Percentiles rank a stretch among this genome's conserved stretches.
These are phyloP conservation scores for Aphelenchoides bicaudatus DNA, from an alignment of 2,888 invertebrate genomes.

Conservation along the genomic window DNA sequence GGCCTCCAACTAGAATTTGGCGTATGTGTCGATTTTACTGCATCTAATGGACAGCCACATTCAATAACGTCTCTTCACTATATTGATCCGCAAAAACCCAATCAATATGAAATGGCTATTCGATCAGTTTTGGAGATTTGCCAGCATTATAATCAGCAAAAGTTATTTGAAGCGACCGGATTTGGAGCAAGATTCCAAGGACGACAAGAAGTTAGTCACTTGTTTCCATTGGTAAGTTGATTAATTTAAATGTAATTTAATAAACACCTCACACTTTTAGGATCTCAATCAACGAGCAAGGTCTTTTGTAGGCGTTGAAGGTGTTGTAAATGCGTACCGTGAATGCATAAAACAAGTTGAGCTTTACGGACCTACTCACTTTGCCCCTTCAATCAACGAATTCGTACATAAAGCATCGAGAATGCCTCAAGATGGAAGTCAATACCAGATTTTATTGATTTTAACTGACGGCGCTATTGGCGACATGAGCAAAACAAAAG, in stretches of 20 bases:
- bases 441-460: slow-evolving; percentile 64
- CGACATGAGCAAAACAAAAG: slow-evolving; percentile 66
- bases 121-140: slow-evolving; percentile 50
- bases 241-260: background rate
- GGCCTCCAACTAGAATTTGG: slow-evolving; percentile 64
- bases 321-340: slow-evolving; percentile 66
- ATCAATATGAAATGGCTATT: slow-evolving; percentile 64
- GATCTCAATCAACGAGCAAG: slow-evolving; percentile 14
- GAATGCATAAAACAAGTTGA: slow-evolving; percentile 63
- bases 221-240: slow-evolving; percentile 63
- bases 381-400: slow-evolving; percentile 67
- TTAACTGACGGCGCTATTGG: slow-evolving; percentile 68
- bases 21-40: slow-evolving; percentile 65
- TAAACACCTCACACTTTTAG: slow-evolving; percentile 27
- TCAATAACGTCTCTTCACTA: slow-evolving; percentile 62
- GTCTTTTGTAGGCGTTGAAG: slow-evolving; percentile 61
- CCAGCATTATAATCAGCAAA: slow-evolving; percentile 60
- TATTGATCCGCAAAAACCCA: slow-evolving; percentile 62
- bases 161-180: slow-evolving; percentile 66
- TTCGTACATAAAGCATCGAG: slow-evolving; percentile 56
- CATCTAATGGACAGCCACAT: slow-evolving; percentile 63
- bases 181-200: slow-evolving; percentile 67
- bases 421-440: slow-evolving; percentile 30
- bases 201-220: slow-evolving; percentile 64
- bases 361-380: slow-evolving; percentile 68